Percentiles rank a stretch among this genome's conserved stretches.
These are phyloP conservation scores for Crotalus horridus DNA, from an alignment of 2,113 vertebrate species.

Conservation along the genomic window DNA sequence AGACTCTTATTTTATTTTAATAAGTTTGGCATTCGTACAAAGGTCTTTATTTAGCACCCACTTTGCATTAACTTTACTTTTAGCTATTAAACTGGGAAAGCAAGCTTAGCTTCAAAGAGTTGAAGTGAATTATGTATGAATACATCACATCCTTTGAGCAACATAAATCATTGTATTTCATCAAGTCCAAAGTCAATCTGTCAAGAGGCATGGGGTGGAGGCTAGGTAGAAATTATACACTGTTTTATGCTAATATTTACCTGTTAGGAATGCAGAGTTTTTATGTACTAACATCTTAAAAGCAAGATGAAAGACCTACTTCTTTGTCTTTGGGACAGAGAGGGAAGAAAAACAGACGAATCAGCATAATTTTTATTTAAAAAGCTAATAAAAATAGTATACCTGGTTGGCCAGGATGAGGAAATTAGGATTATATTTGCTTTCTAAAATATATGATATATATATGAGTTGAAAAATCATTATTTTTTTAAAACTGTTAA, in stretches of 20 bases:
- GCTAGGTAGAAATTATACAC: not conserved
- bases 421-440: not conserved
- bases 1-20: constrained; percentile 10
- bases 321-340: not conserved
- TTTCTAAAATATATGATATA: not conserved
- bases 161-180: not conserved
- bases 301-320: not conserved
- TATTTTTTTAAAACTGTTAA: not conserved
- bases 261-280: not conserved
- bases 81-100: not conserved
- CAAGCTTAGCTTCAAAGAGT: not conserved
- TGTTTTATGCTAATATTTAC: not conserved
- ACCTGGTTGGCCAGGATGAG: not conserved
- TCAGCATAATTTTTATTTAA: not conserved
- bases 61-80: constrained; percentile 9
- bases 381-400: not conserved
- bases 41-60: not conserved
- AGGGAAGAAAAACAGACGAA: not conserved
- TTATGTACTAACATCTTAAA: not conserved
- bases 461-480: not conserved
- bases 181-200: not conserved
- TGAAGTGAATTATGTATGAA: not conserved
- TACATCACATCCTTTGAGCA: not conserved
- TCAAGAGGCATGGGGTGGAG: not conserved
- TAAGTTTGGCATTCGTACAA: constrained; percentile 6